phyloP scores from a whole-genome alignment of 2,113 vertebrate genomes.

The Bombycilla garrulus region DNA sequence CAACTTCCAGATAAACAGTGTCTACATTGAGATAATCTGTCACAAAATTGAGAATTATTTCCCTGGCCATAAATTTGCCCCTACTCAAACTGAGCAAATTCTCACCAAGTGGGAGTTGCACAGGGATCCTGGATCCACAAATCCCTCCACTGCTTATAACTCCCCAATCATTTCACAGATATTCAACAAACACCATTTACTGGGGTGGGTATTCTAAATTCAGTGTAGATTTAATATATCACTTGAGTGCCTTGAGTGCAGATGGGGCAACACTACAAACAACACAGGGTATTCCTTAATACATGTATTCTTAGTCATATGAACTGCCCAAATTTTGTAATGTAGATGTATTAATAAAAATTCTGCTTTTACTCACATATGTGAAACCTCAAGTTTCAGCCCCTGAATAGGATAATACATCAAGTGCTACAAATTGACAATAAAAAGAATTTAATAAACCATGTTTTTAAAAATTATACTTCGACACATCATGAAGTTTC shows the following conservation, averaged over 20 bases:
- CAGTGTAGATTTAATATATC: neutral
- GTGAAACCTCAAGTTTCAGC: neutral
- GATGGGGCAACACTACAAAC: neutral
- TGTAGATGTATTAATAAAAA: neutral
- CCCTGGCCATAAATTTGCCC: neutral
- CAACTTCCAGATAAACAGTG: neutral
- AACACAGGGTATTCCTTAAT: rapidly evolving
- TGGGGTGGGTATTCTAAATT: neutral
- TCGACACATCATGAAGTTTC: neutral
- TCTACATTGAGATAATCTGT: neutral
- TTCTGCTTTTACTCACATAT: neutral
- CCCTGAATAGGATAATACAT: neutral
- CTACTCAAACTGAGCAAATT: neutral
- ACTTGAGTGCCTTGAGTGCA: neutral
- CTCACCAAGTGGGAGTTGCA: neutral
- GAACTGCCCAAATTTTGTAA: neutral
- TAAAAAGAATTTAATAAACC: neutral
- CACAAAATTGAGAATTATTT: neutral
- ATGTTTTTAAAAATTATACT: neutral
- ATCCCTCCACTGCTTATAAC: neutral
- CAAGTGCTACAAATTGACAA: neutral
- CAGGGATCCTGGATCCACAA: neutral
- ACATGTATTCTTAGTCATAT: neutral
- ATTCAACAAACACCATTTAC: neutral
- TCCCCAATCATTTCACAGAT: neutral